These are phyloP conservation scores for Euwallacea similis DNA, from an alignment of 1,140 invertebrate species.

Conservation along the genomic window DNA sequence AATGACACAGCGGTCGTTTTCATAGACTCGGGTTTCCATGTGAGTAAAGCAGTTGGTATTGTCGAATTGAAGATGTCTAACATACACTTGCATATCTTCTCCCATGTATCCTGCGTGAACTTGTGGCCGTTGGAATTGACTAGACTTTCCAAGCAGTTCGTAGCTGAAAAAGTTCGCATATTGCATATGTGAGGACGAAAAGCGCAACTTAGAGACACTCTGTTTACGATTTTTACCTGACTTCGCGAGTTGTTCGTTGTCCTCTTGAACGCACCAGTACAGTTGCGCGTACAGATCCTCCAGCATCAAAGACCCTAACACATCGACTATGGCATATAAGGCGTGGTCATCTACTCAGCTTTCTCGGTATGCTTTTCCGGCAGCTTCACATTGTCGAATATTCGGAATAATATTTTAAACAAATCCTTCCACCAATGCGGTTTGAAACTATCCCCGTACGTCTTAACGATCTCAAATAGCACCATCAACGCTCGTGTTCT, in stretches of 20 bases:
- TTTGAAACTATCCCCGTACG: constrained; percentile 91
- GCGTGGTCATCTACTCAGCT: constrained; percentile 99
- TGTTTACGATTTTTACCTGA: constrained; percentile 60
- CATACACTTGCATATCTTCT: constrained; percentile 89
- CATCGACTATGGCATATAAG: constrained; percentile 96
- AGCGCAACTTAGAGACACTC: too few relatives aligned
- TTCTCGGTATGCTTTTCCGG: constrained; percentile 96
- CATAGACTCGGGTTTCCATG: constrained; percentile 72
- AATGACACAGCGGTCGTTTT: constrained; percentile 50
- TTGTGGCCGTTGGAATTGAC: constrained; percentile 97
- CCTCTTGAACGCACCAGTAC: constrained; percentile 96
- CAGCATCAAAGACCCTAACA: constrained; percentile 89
- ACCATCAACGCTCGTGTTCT: constrained; percentile 87
- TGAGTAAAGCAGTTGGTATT: constrained; percentile 78
- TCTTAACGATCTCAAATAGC: constrained; percentile 98
- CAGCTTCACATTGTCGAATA: constrained; percentile 99
- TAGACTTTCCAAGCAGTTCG: constrained; percentile 97
- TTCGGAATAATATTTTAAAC: constrained; percentile 97
- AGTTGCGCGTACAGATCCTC: constrained; percentile 91
- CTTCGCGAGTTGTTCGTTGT: constrained; percentile 91
- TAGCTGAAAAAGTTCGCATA: constrained; percentile 58
- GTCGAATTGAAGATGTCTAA: constrained; percentile 92
- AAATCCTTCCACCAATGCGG: constrained; percentile 98
- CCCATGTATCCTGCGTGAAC: constrained; percentile 91
- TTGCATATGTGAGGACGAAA: neutral